Conservation (phyloP, 2,888 invertebrate species). For the Aproaerema taeniolella region DNA sequence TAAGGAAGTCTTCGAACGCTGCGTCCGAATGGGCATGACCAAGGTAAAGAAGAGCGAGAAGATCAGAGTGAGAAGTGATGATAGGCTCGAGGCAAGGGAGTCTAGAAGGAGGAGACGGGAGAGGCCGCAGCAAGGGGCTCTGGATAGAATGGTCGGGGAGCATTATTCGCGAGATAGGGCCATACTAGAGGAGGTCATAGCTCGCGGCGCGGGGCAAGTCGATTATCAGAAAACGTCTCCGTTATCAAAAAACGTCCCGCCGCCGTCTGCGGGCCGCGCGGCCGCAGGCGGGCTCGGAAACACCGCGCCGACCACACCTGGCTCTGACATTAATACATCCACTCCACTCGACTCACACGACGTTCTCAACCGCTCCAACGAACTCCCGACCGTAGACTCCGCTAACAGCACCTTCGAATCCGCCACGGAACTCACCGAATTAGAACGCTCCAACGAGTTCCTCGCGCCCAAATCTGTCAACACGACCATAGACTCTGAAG, state of each 20-base stretch:
- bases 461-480: conserved; percentile 54
- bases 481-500: conserved; percentile 53
- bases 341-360: conserved; percentile 14
- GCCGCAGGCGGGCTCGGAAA: conserved; percentile 61
- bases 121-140: conserved; percentile 26
- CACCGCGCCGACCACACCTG: conserved; percentile 55
- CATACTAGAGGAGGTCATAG: conserved; percentile 81
- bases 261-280: conserved; percentile 83
- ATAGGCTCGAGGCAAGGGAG: conserved; percentile 26
- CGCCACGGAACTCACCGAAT: conserved; percentile 25
- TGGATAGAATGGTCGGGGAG: conserved; percentile 43
- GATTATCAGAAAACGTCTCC: conserved; percentile 26
- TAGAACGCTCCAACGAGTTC: conserved; percentile 64
- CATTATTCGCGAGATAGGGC: conserved; percentile 45
- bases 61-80: conserved; percentile 40
- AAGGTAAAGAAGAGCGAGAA: conserved; percentile 30
- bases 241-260: conserved; percentile 87
- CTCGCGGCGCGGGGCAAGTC: conserved; percentile 60
- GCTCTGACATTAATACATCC: conserved; percentile 45
- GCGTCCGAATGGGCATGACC: conserved; percentile 86
- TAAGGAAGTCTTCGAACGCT: conserved; percentile 83
- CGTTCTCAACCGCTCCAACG: conserved; percentile 28
- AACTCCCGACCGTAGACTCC: conserved; percentile 31
- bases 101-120: conserved; percentile 9
- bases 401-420: conserved; percentile 34